Base-by-base conservation (phyloP, 2,888 invertebrate genomes). In the Caenorhabditis wallacei region DNA sequence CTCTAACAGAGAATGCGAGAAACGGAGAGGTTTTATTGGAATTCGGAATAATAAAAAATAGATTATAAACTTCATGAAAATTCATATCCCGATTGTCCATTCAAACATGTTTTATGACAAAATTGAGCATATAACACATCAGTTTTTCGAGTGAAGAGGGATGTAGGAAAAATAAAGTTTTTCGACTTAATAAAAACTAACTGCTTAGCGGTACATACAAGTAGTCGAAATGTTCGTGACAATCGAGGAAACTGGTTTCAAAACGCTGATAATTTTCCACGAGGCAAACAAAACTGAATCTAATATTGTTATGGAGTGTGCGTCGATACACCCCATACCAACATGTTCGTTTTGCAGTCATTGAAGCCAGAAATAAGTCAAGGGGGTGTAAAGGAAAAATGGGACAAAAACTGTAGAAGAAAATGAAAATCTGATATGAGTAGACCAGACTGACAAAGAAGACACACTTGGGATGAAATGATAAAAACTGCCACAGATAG, bases 401-500 rank as follows among this genome's bases (percentile, higher is more conserved):
- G 59, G 40, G 37, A 59, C 48, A 53, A 68, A 68, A 68, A 69
- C 69, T 54, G 53, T 48, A 20, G 70, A 30, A 13, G 18, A 66
- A n/a, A 66, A 66, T 53, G 37, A 66, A 78, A 70, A 70, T 78
- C 61, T 78, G 68, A 61, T 78, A 78, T 46, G 61, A 37, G 78
- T 68, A 69, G 63, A 63, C 69, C 61, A 63, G 63, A 63, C 69
- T 63, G 78, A 69, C 78, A 78, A 18, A 54, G 54, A 26, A 69
- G 69, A 70, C 68, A 69, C 76, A 76, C 68, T 75, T 61, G 22
- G 56, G 76, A 66, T 51, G 69, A 63, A 69, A 13, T 69, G 78
- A 78, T 78, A 63, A 78, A 68, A 69, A 78, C 78, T 78, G 69
- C 69, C 61, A 69, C 61, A 63, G 63, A 69, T 69, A 78, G 46